These are phyloP conservation scores for Cairina moschata DNA, from an alignment of 2,113 vertebrate genomes.

Conservation along the genomic window DNA sequence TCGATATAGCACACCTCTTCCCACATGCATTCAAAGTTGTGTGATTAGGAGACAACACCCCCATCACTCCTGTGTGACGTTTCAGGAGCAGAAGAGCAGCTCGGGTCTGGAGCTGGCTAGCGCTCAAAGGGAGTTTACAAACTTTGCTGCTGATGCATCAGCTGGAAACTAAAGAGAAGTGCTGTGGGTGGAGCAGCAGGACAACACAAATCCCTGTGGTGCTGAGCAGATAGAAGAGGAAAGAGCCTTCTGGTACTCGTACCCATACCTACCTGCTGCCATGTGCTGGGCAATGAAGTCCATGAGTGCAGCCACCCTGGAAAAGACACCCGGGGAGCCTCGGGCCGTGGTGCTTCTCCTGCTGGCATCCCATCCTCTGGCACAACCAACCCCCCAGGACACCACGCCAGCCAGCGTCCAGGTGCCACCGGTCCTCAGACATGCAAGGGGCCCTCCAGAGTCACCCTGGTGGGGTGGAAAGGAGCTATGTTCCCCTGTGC, in stretches of 20 bases:
- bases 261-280: background rate
- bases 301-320: background rate
- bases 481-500: background rate
- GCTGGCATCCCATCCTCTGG: background rate
- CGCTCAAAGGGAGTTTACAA: background rate
- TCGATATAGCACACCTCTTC: background rate
- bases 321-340: background rate
- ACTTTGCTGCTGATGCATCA: background rate
- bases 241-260: background rate
- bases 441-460: background rate
- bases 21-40: background rate
- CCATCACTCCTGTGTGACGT: accelerated
- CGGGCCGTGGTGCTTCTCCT: background rate
- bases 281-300: background rate
- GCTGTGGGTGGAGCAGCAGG: background rate
- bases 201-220: background rate
- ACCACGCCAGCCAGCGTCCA: background rate
- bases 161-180: background rate
- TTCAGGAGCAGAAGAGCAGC: background rate
- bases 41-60: conserved; percentile 23
- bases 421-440: background rate
- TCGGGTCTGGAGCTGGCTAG: background rate
- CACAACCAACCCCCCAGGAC: background rate
- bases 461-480: background rate
- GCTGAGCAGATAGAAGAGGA: background rate